A percentile compares a stretch with the other conserved stretches of the same genome.
Conservation (phyloP, 2,888 invertebrate species). For the Diaperis boleti region DNA sequence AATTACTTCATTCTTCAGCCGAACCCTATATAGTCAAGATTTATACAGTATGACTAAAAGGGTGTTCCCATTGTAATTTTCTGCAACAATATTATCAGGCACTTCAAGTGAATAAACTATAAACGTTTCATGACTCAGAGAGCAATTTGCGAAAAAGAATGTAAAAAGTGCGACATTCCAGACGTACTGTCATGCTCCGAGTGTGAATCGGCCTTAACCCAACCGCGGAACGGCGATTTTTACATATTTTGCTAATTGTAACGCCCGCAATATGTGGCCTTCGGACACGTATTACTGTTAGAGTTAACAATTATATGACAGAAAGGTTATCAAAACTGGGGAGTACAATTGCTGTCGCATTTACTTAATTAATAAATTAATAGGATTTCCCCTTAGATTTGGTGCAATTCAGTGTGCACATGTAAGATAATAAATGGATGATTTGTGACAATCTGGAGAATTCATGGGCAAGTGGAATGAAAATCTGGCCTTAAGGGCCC, state of each 20-base stretch:
- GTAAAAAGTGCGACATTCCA: constrained; percentile 20
- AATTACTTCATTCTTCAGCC: background rate
- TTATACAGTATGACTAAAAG: background rate
- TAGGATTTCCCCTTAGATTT: no score
- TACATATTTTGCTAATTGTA: constrained; percentile 3
- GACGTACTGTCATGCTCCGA: constrained; percentile 9
- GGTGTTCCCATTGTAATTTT: constrained; percentile 4
- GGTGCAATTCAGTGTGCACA: no score
- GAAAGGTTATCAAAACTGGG: no score
- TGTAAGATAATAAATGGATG: background rate
- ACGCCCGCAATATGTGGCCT: no score
- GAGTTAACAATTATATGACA: no score
- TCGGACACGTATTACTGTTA: no score
- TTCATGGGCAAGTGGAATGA: background rate
- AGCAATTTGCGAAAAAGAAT: constrained; percentile 3
- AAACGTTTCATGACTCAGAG: background rate
- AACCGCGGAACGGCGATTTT: background rate
- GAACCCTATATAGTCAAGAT: background rate
- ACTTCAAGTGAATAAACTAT: background rate
- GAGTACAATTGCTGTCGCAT: no score
- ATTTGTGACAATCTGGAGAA: background rate
- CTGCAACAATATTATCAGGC: background rate
- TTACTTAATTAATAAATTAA: no score
- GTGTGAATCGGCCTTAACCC: constrained; percentile 10
- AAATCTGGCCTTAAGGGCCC: background rate